phyloP scores from a whole-genome alignment of 2,888 invertebrate species.

The Cephus nigrinus region DNA sequence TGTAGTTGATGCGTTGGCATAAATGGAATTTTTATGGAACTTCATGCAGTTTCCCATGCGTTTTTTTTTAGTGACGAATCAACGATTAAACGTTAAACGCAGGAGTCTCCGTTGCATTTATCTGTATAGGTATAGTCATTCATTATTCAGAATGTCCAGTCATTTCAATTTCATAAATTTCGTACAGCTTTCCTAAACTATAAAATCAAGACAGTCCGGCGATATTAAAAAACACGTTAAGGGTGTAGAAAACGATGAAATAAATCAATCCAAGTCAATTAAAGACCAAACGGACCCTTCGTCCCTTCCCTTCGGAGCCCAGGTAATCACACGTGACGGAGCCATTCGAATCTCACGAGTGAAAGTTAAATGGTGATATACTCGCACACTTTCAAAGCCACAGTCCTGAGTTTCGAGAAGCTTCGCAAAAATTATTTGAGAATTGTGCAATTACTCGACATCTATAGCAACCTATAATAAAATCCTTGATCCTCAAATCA shows the following conservation, averaged over 20 bases:
- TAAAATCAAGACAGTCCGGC: neutral
- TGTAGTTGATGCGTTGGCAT: too few relatives aligned
- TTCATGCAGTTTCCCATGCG: too few relatives aligned
- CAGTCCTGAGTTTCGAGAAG: neutral
- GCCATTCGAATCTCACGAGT: neutral
- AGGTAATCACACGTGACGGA: neutral
- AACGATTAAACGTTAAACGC: too few relatives aligned
- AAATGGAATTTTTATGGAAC: too few relatives aligned
- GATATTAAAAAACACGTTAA: neutral
- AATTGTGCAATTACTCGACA: neutral
- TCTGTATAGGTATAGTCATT: too few relatives aligned
- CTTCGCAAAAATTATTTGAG: neutral
- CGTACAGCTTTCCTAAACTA: neutral
- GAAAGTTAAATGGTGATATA: neutral
- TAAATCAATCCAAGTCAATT: neutral
- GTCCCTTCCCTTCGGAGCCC: neutral
- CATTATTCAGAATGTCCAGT: too few relatives aligned
- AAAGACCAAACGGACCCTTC: neutral
- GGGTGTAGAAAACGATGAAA: neutral
- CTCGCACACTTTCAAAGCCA: neutral
- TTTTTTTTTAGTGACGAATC: too few relatives aligned
- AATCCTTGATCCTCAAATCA: neutral
- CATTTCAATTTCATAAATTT: neutral
- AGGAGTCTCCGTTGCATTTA: too few relatives aligned
- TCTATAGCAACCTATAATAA: neutral